Evolutionary conservation across 2,113 vertebrate species (phyloP), one percentile per base, ranked within the genome.

Genomic region (Ovis canadensis): DNA sequence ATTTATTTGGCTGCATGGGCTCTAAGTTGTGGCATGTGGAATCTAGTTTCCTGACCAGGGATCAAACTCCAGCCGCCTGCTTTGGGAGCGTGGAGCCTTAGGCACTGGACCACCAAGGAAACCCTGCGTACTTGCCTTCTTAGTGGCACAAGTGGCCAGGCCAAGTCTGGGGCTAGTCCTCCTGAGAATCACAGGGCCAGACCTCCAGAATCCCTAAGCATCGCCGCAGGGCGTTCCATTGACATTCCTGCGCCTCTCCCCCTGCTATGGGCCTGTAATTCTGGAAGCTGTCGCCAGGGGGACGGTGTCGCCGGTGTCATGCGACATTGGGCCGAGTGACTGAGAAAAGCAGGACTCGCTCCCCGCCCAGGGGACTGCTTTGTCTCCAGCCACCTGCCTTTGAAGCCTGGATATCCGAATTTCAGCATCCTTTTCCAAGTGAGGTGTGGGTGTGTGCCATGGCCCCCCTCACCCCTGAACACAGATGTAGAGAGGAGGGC

Each of bases 251-350:
- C 5, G 5, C 40, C 9, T 19, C 23, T n/a, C 40, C 33, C 33
- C 43, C 48, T 1, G 55, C 77, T 9, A 77, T 43, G 91, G 83
- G 60, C 88, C 96, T 97, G 97, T 84, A 82, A 95, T 98, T 98
- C 78, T 80, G 17, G 67, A 48, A 95, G 88, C 67, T 12, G 89
- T 96, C 98, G 6, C 97, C 55, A 98, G 98, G 96, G 95, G 98
- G 97, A 52, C 50, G 8, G 78, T 1, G 43, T 17, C 12, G 88
- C 85, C 0, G 2, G 9, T 54, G 89, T 87, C 83, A 10, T 17
- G 1, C 4, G 7, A 11, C 83, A 7, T 3, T 0, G 45, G 31
- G 19, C 48, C 0, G 4, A 40, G 50, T 13, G 7, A 71, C 25
- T 1, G 59, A 93, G 96, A 8, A 50, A 31, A 71, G 82, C 91